These are phyloP conservation scores for Notarius lentiginosus DNA, from an alignment of 2,113 vertebrate genomes.

Conservation along the genomic window DNA sequence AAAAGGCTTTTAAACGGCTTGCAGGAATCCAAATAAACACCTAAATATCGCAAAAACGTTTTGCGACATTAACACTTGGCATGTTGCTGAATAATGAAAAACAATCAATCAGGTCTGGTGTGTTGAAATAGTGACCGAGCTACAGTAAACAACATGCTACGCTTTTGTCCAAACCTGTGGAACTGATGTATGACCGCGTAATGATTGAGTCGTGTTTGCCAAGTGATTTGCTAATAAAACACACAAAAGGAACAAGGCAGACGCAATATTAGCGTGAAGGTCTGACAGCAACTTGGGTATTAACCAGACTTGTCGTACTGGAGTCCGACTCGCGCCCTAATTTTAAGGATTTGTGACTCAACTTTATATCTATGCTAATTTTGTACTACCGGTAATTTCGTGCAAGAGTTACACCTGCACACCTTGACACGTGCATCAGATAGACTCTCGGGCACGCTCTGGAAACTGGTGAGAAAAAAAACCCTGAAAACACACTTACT, in stretches of 20 bases:
- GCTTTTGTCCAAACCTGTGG: background rate
- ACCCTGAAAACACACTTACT: no score
- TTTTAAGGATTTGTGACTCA: no score
- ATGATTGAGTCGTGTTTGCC: background rate
- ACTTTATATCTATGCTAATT: background rate
- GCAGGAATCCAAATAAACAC: constrained; percentile 1
- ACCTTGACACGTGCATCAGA: no score
- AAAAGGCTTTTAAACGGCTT: background rate
- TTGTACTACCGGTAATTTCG: no score
- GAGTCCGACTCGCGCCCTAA: no score
- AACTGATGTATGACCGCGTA: background rate
- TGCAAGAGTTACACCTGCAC: no score
- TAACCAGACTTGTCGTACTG: no score
- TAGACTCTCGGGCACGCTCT: no score
- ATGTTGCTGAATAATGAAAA: background rate
- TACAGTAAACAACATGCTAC: background rate
- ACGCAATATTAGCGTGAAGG: background rate
- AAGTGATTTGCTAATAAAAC: background rate
- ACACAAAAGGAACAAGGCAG: background rate
- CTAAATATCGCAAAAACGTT: background rate
- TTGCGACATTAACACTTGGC: background rate
- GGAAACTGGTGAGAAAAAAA: no score
- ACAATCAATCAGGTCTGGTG: no score
- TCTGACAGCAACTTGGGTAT: no score
- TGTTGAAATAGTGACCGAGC: background rate